Conservation (phyloP, 2,797 vertebrate species). For the Epinephelus coioides region DNA sequence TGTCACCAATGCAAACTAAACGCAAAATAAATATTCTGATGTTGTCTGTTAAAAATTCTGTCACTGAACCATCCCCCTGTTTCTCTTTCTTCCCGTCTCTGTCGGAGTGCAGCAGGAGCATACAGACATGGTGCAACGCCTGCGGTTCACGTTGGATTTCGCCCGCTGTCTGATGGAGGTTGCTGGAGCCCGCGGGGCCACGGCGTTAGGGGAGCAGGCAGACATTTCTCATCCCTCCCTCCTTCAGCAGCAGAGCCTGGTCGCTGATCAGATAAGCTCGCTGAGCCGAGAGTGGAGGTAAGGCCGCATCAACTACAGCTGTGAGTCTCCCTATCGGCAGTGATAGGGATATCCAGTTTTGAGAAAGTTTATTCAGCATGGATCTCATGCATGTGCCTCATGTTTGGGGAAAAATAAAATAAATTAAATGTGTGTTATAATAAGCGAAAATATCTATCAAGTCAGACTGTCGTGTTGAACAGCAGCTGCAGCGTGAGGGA, state of each 20-base stretch:
- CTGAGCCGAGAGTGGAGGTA: slow-evolving; percentile 97
- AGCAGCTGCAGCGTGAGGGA: too few relatives aligned
- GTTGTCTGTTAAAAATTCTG: slow-evolving; percentile 16
- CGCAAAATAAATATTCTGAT: neutral
- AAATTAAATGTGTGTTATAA: too few relatives aligned
- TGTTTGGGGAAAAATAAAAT: neutral
- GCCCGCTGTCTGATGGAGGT: slow-evolving; percentile 94
- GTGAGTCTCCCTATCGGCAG: neutral
- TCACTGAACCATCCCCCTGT: neutral
- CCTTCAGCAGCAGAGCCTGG: slow-evolving; percentile 92
- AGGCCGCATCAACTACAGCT: slow-evolving; percentile 26
- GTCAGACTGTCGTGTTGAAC: neutral
- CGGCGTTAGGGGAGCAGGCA: slow-evolving; percentile 63
- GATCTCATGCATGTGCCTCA: neutral
- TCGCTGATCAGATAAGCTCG: slow-evolving; percentile 97
- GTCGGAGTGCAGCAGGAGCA: slow-evolving; percentile 92
- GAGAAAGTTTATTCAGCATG: neutral
- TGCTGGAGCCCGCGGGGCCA: slow-evolving; percentile 86
- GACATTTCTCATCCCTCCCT: slow-evolving; percentile 79
- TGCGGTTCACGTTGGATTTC: slow-evolving; percentile 94
- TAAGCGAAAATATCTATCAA: neutral
- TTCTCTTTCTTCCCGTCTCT: neutral
- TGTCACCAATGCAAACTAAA: slow-evolving; percentile 12
- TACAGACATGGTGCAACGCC: slow-evolving; percentile 91
- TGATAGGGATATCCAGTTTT: neutral